Base-by-base conservation (phyloP, 2,797 vertebrate species). In the Sebastes oblongus region DNA sequence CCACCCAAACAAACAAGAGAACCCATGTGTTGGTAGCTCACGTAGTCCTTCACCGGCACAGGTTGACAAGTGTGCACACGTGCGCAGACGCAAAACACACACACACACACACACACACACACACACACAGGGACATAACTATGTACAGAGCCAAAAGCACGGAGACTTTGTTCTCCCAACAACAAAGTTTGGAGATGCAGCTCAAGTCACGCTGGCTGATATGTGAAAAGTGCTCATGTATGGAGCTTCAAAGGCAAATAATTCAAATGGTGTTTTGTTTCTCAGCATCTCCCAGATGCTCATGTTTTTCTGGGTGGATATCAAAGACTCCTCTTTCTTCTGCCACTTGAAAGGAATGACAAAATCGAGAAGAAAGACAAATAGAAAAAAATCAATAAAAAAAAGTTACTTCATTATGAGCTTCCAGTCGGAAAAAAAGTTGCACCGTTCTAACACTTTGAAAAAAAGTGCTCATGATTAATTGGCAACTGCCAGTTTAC, bases 211-310 rank as follows among this genome's bases (percentile, higher is more conserved):
- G 50, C 79, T 73, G 80, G 76, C 68, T 54, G 72, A 69, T 76
- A 85, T 34, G 69, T 46, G 16, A 68, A 88, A 85, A 88, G 78
- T 85, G 80, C 82, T 89, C 71, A 84, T 72, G 72, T 81, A 86
- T 71, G 82, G 71, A 76, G 81, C 90, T 92, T 94, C 91, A 94
- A 92, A 93, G 85, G 70, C 22, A 75, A 75, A 65, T 83, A 81
- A 92, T 92, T 93, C 86, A 91, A 92, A 90, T 85, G 72, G 62
- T 69, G 81, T 88, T 94, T 92, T 91, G 90, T 92, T 91, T 86
- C 79, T 78, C 84, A 62, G 68, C 74, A 85, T 92, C 88, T 92
- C 89, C 83, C 89, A 90, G 82, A 93, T 91, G 90, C 86, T 93
- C 86, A 66, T 91, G 91, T 90, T 93, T 91, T 91, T 92, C 84